Evolutionary conservation across 2,113 vertebrate species (phyloP), one percentile per base, ranked within the genome.

Genomic region (Baryphthengus martii): DNA sequence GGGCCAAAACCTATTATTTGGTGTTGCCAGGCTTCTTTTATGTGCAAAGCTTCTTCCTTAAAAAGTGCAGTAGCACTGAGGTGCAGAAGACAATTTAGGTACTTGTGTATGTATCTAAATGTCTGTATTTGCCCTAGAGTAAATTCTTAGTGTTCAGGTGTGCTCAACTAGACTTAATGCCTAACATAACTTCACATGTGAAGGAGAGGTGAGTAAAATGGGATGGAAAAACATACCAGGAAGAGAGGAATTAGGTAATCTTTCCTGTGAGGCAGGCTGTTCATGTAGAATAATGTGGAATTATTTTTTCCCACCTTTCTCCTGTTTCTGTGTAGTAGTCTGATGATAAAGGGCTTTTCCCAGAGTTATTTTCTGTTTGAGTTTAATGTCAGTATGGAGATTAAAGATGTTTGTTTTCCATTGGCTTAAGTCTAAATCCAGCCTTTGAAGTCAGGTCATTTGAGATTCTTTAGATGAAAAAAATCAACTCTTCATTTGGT

Each of bases 401-500:
- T 96, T 95, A 94, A 95, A 94, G 88, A 91, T 93, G 88, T 95
- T 97, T 96, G 91, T 95, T 97, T 96, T 93, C 91, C 21, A 0
- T 77, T 93, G 88, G 78, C n/a, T 96, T 94, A 89, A 83, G 63
- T 89, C 75, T 90, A 93, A 96, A 94, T 93, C 86, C 71, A 85
- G 73, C 53, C 95, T 96, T 97, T 96, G 86, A 97, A 89, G 82
- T 88, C 75, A 74, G 86, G 89, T 94, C 90, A 88, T 88, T 89
- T 93, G 81, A 91, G 89, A 95, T 96, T 93, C 81, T 91, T 80
- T 47, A 93, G 94, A 95, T 90, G 92, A 94, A 94, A 52, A 52
- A 96, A 96, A 91, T 90, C 83, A 94, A 61, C 89, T 90, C 85
- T 96, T 94, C 95, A 94, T 95, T 93, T 88, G 91, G 86, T 97